These are phyloP conservation scores for Marisa cornuarietis DNA, from an alignment of 1,140 invertebrate genomes.

Conservation along the genomic window DNA sequence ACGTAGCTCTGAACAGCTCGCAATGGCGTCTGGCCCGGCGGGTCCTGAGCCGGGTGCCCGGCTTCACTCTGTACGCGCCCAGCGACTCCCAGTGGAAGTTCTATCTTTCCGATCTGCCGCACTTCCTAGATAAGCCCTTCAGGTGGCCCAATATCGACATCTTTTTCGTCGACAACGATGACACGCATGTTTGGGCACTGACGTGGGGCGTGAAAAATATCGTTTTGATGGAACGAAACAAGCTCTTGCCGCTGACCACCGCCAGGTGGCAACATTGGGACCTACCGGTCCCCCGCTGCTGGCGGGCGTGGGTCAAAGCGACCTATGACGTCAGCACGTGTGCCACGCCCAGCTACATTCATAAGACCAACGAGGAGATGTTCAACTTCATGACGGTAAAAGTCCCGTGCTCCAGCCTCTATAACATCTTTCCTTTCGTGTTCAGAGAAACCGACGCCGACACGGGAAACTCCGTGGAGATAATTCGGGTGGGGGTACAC, in stretches of 20 bases:
- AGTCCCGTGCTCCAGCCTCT: constrained; percentile 30
- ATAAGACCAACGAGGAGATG: constrained; percentile 35
- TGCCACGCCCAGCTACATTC: constrained; percentile 39
- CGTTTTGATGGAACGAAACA: constrained; percentile 35
- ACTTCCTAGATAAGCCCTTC: constrained; percentile 30
- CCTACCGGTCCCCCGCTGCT: constrained; percentile 43
- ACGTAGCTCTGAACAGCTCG: constrained; percentile 43
- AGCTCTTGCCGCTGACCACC: constrained; percentile 45
- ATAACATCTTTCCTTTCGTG: constrained; percentile 39
- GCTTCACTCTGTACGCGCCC: constrained; percentile 29
- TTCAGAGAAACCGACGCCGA: constrained; percentile 14
- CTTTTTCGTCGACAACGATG: constrained; percentile 56
- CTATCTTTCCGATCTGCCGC: constrained; percentile 30
- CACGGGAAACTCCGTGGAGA: constrained; percentile 7
- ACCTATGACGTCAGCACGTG: constrained; percentile 32
- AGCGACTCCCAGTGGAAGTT: constrained; percentile 48
- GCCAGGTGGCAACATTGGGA: constrained; percentile 41
- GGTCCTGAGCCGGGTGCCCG: constrained; percentile 28
- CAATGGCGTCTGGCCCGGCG: constrained; percentile 31
- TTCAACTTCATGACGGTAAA: not conserved
- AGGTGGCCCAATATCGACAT: constrained; percentile 59
- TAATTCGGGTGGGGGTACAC: constrained; percentile 2
- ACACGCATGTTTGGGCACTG: constrained; percentile 54
- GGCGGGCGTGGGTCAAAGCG: constrained; percentile 23
- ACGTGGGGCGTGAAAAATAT: constrained; percentile 39